Base-by-base conservation (phyloP, 2,888 invertebrate genomes). In the Perizoma flavofasciatum region DNA sequence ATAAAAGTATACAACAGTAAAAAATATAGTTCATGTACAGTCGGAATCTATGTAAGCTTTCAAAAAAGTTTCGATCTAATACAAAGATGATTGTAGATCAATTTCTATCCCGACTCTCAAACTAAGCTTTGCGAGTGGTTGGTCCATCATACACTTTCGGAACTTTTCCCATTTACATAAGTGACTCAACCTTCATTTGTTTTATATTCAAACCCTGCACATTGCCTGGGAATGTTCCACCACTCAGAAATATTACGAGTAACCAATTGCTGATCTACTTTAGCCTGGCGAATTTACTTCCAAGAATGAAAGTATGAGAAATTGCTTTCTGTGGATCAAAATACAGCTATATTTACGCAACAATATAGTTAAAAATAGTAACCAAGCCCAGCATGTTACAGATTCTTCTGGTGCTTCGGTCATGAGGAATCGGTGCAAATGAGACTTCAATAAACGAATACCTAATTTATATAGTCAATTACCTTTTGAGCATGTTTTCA, bases 131-230 rank as follows among this genome's bases (percentile, higher is more conserved):
- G 55, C 59, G 54, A 35, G 53, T 52, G 53, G 47, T 59, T 68
- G 72, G 78, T 71, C 69, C 22, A 22, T 22, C 22, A 77, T 71
- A 77, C 69, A 68, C 69, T 69, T 69, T 63, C 55, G 63, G 56
- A 79, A 81, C 70, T 80, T 81, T 78, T 70, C 73, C 73, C 75
- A 83, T 83, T 81, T 81, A 72, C 81, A 79, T 83, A 82, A 83
- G 79, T 81, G 77, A 78, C 74, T 78, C 79, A 79, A 79, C 79
- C 78, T 80, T 77, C 73, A 70, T 78, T 77, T 74, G 74, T 77
- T 80, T 80, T 77, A 79, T 78, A 79, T 81, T 81, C 79, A 76
- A 78, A 77, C 78, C 73, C 70, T 72, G 73, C 73, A 74, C 73
- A 71, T 76, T 71, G 73, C 73, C 69, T 69, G 67, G 59, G 55